A percentile compares a stretch with the other conserved stretches of the same genome.
Conservation (phyloP, 30 jellyfish, hydroid and myxozoan genomes). For the Mastigias papua region DNA sequence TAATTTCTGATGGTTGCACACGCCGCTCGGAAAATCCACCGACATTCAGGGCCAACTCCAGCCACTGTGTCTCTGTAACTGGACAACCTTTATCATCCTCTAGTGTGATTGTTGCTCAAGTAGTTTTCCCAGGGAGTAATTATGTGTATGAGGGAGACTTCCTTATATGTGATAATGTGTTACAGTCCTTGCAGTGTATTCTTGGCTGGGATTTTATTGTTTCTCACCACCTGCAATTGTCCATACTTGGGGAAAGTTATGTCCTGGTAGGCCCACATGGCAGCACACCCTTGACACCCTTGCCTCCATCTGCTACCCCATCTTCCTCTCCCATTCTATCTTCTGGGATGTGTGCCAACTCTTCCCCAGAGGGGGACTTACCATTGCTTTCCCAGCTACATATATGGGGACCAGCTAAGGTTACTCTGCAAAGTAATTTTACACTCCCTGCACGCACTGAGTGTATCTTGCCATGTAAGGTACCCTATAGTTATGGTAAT, state of each 20-base stretch:
- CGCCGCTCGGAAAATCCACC: conserved; percentile 13
- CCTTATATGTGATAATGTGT: conserved; percentile 25
- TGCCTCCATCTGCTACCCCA: conserved; percentile 22
- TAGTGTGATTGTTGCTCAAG: conserved; percentile 5
- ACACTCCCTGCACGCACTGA: conserved; percentile 39
- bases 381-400: conserved; percentile 36
- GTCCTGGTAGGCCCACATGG: conserved; percentile 47
- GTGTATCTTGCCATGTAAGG: conserved; percentile 44
- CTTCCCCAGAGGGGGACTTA: conserved; percentile 16
- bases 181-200: conserved; percentile 29
- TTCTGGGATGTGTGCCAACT: conserved; percentile 32
- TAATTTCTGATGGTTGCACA: conserved; percentile 6
- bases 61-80: conserved; percentile 30
- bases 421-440: conserved; percentile 15
- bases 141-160: conserved; percentile 26
- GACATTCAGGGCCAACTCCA: conserved; percentile 37
- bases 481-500: conserved; percentile 36
- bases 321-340: conserved; percentile 25
- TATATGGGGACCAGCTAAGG: conserved; percentile 42
- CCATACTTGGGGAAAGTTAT: conserved; percentile 26
- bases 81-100: conserved; percentile 32
- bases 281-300: conserved; percentile 16
- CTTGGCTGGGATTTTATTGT: conserved; percentile 36
- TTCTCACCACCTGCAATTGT: conserved; percentile 33
- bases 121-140: conserved; percentile 22